Evolutionary conservation across 2,113 vertebrate species (phyloP).

Genomic region (Pollachius pollachius): DNA sequence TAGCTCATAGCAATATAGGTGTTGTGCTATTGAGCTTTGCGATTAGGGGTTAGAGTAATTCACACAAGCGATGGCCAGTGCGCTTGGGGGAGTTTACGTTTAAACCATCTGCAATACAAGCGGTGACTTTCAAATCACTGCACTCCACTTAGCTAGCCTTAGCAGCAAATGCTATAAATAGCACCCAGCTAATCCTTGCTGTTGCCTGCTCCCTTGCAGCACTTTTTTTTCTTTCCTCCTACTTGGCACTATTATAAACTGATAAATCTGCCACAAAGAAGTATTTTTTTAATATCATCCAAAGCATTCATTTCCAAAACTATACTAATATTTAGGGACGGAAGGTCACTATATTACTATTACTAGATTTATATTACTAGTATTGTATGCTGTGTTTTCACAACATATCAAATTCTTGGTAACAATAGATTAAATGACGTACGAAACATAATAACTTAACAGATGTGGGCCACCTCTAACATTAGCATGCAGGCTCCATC

Average conservation of each 20-base stretch:
- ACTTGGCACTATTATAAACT: constrained; percentile 34
- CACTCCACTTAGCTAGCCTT: constrained; percentile 39
- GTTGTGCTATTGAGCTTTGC: neutral
- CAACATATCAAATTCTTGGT: too few species aligned
- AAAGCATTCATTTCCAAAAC: too few species aligned
- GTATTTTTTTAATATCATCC: constrained; percentile 9
- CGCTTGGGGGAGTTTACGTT: constrained; percentile 14
- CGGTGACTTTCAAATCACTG: constrained; percentile 42
- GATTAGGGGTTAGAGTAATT: constrained; percentile 3
- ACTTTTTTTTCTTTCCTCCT: constrained; percentile 28
- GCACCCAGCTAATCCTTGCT: constrained; percentile 39
- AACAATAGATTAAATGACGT: too few species aligned
- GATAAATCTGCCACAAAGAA: constrained; percentile 32
- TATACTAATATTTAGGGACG: too few species aligned
- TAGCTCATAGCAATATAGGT: too few species aligned
- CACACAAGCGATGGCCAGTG: neutral
- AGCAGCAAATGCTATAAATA: constrained; percentile 48
- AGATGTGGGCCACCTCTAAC: too few species aligned
- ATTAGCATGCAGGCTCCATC: too few species aligned
- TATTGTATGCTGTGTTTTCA: too few species aligned
- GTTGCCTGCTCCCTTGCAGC: constrained; percentile 23
- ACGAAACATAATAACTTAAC: too few species aligned
- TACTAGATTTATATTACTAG: too few species aligned
- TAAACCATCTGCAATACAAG: constrained; percentile 33
- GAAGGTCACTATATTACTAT: too few species aligned